These are phyloP conservation scores for Dendrolimus punctatus DNA, from an alignment of 1,140 invertebrate genomes.

Conservation along the genomic window DNA sequence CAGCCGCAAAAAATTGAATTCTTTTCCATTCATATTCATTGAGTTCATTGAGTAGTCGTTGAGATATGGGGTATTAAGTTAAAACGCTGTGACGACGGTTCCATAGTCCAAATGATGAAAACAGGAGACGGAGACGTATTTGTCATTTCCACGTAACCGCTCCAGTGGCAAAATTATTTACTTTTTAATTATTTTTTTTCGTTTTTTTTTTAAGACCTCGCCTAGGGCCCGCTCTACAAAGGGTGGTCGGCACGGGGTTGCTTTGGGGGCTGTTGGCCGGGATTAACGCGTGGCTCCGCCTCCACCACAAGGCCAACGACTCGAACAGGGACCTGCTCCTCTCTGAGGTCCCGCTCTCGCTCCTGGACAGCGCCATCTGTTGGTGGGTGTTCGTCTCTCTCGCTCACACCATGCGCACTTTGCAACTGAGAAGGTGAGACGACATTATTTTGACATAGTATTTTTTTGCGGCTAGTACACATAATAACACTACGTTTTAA, in stretches of 20 bases:
- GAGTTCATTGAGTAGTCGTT: no score
- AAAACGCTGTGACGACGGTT: no score
- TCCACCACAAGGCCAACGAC: slow-evolving; percentile 79
- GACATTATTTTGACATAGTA: background rate
- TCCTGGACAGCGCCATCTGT: slow-evolving; percentile 82
- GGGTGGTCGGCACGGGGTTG: slow-evolving; percentile 86
- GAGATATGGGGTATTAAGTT: no score
- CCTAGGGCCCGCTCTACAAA: slow-evolving; percentile 87
- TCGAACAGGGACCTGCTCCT: slow-evolving; percentile 79
- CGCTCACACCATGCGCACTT: slow-evolving; percentile 89
- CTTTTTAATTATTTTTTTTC: no score
- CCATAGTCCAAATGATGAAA: no score
- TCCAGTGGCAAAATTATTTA: no score
- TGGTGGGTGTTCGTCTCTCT: slow-evolving; percentile 93
- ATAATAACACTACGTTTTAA: background rate
- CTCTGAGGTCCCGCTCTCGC: slow-evolving; percentile 81
- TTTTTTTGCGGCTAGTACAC: background rate
- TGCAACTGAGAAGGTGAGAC: slow-evolving; percentile 81
- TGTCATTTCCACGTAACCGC: no score
- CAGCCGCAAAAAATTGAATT: no score
- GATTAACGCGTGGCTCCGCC: slow-evolving; percentile 86
- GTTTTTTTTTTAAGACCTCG: slow-evolving; percentile 76
- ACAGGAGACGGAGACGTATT: no score
- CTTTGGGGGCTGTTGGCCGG: slow-evolving; percentile 89
- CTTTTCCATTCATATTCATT: no score